phyloP scores from a whole-genome alignment of 2,888 invertebrate species.

The Philonicus albiceps region DNA sequence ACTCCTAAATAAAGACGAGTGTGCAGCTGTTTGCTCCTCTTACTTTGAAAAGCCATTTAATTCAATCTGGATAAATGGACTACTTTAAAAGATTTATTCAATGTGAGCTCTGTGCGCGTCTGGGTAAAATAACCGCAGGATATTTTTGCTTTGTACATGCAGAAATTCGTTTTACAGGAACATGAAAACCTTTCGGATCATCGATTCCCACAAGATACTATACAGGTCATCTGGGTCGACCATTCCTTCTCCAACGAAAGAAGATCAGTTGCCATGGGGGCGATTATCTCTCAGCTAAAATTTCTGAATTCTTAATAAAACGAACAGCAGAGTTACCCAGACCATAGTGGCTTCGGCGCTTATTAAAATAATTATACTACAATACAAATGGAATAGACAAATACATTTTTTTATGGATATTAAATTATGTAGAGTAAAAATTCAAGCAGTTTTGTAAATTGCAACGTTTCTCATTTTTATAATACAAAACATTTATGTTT shows the following conservation, averaged over 20 bases:
- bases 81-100: neutral
- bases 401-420: neutral
- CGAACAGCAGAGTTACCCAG: neutral
- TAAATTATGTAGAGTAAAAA: neutral
- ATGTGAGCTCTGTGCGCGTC: neutral
- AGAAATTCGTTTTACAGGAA: neutral
- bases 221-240: neutral
- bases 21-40: neutral
- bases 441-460: too few species aligned
- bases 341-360: neutral
- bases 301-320: neutral
- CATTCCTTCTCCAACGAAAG: neutral
- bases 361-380: neutral
- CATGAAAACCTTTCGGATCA: neutral
- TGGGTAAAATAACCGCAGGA: neutral
- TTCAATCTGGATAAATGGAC: neutral
- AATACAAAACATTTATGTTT: too few species aligned
- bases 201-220: neutral
- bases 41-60: neutral
- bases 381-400: neutral
- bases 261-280: neutral
- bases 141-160: neutral
- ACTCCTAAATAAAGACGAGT: neutral
- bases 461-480: too few species aligned
- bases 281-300: neutral